phyloP scores from a whole-genome alignment of 2,797 vertebrate species.

The Lindbergichthys nudifrons region DNA sequence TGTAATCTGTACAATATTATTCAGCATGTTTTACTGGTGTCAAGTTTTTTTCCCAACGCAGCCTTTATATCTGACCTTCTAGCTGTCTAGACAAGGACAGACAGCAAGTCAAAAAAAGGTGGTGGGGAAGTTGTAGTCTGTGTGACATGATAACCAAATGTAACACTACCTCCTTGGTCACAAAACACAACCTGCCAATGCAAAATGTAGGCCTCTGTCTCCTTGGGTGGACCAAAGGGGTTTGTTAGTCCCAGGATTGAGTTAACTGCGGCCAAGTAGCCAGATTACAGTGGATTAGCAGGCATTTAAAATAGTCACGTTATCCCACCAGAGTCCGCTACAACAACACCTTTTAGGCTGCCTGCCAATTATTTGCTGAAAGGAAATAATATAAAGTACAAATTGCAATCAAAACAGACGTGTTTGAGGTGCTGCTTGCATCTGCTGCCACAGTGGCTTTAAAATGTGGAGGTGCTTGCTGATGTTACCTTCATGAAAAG shows the following conservation, averaged over 20 bases:
- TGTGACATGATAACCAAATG: conserved; percentile 49
- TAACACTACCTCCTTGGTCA: conserved; percentile 39
- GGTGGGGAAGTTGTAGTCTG: conserved; percentile 29
- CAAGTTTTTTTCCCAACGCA: conserved; percentile 10
- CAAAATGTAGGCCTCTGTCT: conserved; percentile 17
- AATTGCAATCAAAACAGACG: neutral
- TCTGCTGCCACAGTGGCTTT: neutral
- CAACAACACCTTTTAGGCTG: conserved; percentile 64
- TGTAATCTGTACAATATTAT: neutral
- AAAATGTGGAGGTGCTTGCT: neutral
- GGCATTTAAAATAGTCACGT: conserved; percentile 84
- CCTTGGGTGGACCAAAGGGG: conserved; percentile 27
- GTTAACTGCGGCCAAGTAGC: conserved; percentile 82
- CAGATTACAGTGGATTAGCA: conserved; percentile 84
- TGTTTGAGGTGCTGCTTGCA: conserved; percentile 9
- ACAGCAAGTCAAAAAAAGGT: neutral
- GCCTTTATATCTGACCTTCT: conserved; percentile 60
- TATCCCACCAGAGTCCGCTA: conserved; percentile 75
- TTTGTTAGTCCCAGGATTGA: conserved; percentile 71
- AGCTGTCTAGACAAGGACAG: conserved; percentile 54
- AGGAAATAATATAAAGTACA: neutral
- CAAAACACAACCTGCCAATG: conserved; percentile 15
- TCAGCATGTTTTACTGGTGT: neutral
- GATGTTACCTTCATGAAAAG: conserved; percentile 21
- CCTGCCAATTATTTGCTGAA: conserved; percentile 39